phyloP scores from a whole-genome alignment of 2,797 vertebrate species.

The Phylloscopus collybita region DNA sequence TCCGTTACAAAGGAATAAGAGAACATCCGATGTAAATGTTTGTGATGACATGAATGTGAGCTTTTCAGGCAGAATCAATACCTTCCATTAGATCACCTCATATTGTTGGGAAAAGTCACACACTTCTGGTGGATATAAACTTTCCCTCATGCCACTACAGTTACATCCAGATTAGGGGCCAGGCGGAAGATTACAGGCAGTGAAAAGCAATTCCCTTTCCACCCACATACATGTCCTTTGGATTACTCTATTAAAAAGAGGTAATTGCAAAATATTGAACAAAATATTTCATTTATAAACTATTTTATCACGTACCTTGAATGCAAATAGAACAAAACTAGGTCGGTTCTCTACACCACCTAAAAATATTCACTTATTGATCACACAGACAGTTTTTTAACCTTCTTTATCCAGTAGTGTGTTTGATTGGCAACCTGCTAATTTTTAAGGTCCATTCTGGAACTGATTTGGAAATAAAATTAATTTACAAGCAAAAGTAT shows the following conservation, averaged over 20 bases:
- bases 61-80: background rate
- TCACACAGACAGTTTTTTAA: background rate
- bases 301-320: background rate
- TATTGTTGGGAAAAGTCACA: background rate
- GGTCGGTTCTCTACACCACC: background rate
- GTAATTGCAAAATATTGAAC: background rate
- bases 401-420: background rate
- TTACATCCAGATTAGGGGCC: background rate
- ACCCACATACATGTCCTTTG: background rate
- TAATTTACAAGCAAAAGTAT: background rate
- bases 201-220: background rate
- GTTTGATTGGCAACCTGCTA: background rate
- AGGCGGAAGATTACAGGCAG: background rate
- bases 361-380: background rate
- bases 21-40: background rate
- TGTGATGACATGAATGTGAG: background rate
- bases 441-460: background rate
- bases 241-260: background rate
- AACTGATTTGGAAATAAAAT: background rate
- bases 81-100: background rate
- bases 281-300: background rate
- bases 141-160: rapidly evolving
- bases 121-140: background rate
- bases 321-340: background rate
- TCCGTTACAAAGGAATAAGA: background rate